Evolutionary conservation across 2,797 vertebrate species (phyloP).

Genomic region (Galaxias olidus): DNA sequence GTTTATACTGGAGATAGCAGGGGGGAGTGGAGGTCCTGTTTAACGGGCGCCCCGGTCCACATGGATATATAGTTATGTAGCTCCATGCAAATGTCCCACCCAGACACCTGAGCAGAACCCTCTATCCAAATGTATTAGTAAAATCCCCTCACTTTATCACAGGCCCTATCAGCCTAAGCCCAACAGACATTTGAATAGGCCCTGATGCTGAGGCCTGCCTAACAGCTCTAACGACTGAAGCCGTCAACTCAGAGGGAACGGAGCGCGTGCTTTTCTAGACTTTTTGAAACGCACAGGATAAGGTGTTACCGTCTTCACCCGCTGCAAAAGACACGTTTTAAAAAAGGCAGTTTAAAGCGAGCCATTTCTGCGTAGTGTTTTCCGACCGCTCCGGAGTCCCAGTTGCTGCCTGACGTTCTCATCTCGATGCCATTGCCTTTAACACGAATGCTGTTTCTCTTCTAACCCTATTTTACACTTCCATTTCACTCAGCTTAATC

Average conservation of each 20-base stretch:
- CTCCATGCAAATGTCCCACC: slow-evolving; percentile 58
- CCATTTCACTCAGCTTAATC: slow-evolving; percentile 60
- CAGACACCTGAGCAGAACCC: slow-evolving; percentile 52
- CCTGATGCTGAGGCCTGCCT: slow-evolving; percentile 37
- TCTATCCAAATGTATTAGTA: slow-evolving; percentile 67
- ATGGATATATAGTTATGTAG: slow-evolving; percentile 31
- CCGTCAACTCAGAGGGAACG: slow-evolving; percentile 30
- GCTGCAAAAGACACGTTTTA: no score
- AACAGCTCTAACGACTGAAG: slow-evolving; percentile 35
- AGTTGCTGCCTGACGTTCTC: no score
- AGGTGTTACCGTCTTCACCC: no score
- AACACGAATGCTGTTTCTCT: no score
- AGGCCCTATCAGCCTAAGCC: slow-evolving; percentile 20
- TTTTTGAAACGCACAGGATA: slow-evolving; percentile 6
- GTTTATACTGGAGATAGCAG: slow-evolving; percentile 72
- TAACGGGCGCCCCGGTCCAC: slow-evolving; percentile 39
- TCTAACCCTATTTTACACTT: slow-evolving; percentile 55
- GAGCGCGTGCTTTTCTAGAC: no score
- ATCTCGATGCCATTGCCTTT: no score
- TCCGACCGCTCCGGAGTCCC: no score
- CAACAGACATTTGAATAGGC: slow-evolving; percentile 53
- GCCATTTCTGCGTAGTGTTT: no score
- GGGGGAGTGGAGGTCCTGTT: slow-evolving; percentile 52
- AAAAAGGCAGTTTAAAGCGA: no score
- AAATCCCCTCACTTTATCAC: slow-evolving; percentile 65